Conservation (phyloP, 2,113 vertebrate genomes). For the Rhipidura dahli region DNA sequence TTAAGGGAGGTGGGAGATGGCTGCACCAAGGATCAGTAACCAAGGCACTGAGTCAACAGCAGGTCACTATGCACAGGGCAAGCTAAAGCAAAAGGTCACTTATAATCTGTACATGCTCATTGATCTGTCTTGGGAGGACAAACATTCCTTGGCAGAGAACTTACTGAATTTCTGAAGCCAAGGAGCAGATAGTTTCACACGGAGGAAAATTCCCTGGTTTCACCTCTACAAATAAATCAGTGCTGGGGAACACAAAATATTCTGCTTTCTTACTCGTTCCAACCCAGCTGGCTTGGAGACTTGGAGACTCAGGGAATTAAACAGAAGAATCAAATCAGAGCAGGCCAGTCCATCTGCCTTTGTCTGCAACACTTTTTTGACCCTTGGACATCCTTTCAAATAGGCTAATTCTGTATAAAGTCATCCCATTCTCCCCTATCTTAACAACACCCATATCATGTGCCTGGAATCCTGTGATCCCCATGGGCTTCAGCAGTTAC, state of each 20-base stretch:
- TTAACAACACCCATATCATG: not conserved
- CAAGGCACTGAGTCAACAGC: slow-evolving; percentile 17
- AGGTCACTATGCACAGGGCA: not conserved
- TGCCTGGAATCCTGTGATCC: not conserved
- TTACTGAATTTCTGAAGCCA: not conserved
- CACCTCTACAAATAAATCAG: slow-evolving; percentile 54
- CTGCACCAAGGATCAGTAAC: not conserved
- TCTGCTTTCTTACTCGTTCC: not conserved
- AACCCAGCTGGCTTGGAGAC: slow-evolving; percentile 41
- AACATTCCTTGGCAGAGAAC: slow-evolving; percentile 24
- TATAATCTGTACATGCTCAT: not conserved
- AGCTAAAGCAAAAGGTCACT: slow-evolving; percentile 28
- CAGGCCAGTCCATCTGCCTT: not conserved
- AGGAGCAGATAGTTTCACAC: slow-evolving; percentile 32
- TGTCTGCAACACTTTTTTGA: not conserved
- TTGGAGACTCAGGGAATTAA: not conserved
- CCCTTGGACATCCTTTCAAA: not conserved
- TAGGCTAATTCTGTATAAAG: not conserved
- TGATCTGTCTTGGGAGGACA: slow-evolving; percentile 17
- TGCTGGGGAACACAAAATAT: slow-evolving; percentile 14
- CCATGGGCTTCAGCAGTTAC: not conserved
- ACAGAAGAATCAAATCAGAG: not conserved
- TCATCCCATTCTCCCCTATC: not conserved
- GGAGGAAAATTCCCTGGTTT: slow-evolving; percentile 36
- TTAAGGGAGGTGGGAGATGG: not conserved